phyloP scores from a whole-genome alignment of 2,888 invertebrate species.

The Lacanobia wlatinum region DNA sequence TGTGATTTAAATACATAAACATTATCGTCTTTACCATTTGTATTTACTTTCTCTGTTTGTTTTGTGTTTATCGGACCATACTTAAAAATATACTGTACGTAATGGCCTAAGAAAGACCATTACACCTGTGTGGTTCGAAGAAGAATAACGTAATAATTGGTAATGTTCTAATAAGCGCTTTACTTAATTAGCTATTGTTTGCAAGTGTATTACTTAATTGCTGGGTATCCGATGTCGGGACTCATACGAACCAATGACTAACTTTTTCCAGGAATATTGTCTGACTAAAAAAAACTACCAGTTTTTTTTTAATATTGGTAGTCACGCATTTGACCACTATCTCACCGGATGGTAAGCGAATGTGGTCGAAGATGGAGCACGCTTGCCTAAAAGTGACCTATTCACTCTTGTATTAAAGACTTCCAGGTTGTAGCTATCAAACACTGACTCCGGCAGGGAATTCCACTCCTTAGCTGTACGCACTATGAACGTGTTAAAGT shows the following conservation, averaged over 20 bases:
- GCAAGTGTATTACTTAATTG: neutral
- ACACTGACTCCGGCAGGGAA: no score
- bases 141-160: conserved; percentile 15
- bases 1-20: conserved; percentile 17
- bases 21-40: conserved; percentile 20
- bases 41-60: conserved; percentile 23
- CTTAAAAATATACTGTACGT: conserved; percentile 1
- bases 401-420: no score
- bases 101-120: conserved; percentile 7
- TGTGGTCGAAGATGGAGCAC: no score
- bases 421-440: no score
- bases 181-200: conserved; percentile 33
- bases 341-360: no score
- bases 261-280: conserved; percentile 1
- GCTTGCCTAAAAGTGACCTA: no score
- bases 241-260: neutral
- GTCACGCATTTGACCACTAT: no score
- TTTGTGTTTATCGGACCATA: conserved; percentile 4
- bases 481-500: no score
- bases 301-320: no score
- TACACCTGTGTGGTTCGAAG: conserved; percentile 5
- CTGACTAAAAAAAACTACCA: no score
- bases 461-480: no score
- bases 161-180: conserved; percentile 10
- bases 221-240: neutral